Percentiles rank a stretch among this genome's conserved stretches.
These are phyloP conservation scores for Isaurus tuberculatus DNA, from an alignment of 92 coral and sea anemone species.

Conservation along the genomic window DNA sequence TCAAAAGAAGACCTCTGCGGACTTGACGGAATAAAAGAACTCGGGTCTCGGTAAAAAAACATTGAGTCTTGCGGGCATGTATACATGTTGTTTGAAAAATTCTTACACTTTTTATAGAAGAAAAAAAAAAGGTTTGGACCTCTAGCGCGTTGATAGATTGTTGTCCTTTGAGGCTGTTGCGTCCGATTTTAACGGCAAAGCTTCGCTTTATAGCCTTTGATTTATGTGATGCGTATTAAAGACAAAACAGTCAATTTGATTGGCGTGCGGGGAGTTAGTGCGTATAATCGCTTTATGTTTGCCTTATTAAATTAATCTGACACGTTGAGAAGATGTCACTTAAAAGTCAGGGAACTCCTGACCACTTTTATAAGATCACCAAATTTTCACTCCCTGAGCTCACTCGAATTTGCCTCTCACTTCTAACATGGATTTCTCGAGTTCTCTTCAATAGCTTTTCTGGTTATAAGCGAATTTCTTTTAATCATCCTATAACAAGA, in stretches of 20 bases:
- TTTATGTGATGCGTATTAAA: conserved; percentile 14
- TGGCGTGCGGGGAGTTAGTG: conserved; percentile 39
- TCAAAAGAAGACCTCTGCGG: conserved; percentile 43
- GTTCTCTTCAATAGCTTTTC: not conserved
- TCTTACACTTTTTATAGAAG: not conserved
- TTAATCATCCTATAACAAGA: conserved; percentile 26
- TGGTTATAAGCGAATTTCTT: not conserved
- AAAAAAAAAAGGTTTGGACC: not conserved
- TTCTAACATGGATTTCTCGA: not conserved
- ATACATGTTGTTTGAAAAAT: conserved; percentile 13
- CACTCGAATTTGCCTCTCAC: not conserved
- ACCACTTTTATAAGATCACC: not conserved
- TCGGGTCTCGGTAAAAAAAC: conserved; percentile 44
- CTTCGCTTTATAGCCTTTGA: conserved; percentile 22
- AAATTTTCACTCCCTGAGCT: not conserved
- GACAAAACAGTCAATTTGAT: conserved; percentile 25
- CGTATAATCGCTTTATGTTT: conserved; percentile 26
- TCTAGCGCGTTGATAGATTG: conserved; percentile 7
- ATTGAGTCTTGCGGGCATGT: conserved; percentile 48
- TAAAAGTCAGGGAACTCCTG: not conserved
- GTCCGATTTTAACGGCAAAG: not conserved
- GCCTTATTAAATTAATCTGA: conserved; percentile 45
- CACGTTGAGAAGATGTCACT: conserved; percentile 33
- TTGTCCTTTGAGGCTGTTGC: not conserved
- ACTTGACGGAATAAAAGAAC: conserved; percentile 30